Evolutionary conservation across 2,888 invertebrate species (phyloP).

Genomic region (Sicus ferrugineus): DNA sequence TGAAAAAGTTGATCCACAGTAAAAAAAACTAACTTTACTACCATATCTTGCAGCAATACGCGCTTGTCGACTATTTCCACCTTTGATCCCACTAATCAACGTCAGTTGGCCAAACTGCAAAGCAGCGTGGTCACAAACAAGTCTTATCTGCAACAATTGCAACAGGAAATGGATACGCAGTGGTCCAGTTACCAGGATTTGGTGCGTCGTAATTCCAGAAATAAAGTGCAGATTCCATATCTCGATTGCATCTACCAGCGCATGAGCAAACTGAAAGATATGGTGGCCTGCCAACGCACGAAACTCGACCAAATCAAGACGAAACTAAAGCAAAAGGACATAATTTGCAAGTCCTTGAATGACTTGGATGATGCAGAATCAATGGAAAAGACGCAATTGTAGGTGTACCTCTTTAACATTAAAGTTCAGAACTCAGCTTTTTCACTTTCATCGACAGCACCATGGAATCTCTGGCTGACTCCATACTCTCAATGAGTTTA

Average conservation of each 20-base stretch:
- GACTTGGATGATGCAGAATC: constrained; percentile 44
- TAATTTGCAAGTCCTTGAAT: constrained; percentile 44
- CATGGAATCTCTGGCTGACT: constrained; percentile 60
- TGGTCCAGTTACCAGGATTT: constrained; percentile 75
- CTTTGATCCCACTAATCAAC: constrained; percentile 58
- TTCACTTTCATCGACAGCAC: constrained; percentile 43
- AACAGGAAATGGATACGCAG: constrained; percentile 76
- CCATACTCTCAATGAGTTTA: constrained; percentile 61
- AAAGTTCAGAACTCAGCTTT: not conserved
- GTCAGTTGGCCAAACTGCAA: constrained; percentile 75
- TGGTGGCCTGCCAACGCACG: constrained; percentile 69
- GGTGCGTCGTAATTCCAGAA: constrained; percentile 62
- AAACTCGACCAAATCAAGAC: constrained; percentile 61
- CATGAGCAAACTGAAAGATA: constrained; percentile 77
- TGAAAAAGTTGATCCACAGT: too few relatives aligned
- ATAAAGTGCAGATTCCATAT: constrained; percentile 67
- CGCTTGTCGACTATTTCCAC: constrained; percentile 52
- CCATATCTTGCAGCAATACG: constrained; percentile 47
- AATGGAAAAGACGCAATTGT: too few relatives aligned
- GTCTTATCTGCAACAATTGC: constrained; percentile 76
- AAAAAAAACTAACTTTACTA: constrained; percentile 4
- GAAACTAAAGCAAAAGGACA: constrained; percentile 55
- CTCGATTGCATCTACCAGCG: constrained; percentile 82
- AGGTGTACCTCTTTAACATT: not conserved
- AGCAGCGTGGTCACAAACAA: constrained; percentile 77